phyloP scores from a whole-genome alignment of 1,140 invertebrate species.

The Branchinecta lindahli region DNA sequence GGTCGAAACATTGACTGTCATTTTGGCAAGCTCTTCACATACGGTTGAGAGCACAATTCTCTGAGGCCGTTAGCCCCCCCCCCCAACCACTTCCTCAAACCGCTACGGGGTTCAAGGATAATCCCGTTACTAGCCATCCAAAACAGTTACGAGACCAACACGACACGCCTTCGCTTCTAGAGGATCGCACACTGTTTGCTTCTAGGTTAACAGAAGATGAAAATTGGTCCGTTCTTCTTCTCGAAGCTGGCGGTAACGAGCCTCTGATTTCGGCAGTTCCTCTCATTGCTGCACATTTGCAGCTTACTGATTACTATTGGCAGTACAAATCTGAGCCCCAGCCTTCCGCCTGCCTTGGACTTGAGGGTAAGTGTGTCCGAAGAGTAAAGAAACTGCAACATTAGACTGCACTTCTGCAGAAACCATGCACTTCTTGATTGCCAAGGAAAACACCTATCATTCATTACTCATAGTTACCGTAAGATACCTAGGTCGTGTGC shows the following conservation, averaged over 20 bases:
- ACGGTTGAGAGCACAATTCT: too few species aligned
- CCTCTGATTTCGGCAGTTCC: constrained; percentile 49
- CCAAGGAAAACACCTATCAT: neutral
- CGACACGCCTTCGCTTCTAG: too few species aligned
- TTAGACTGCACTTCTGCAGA: too few species aligned
- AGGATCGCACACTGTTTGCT: too few species aligned
- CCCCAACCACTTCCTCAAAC: too few species aligned
- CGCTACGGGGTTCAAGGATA: too few species aligned
- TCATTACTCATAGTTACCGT: neutral
- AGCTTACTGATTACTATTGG: constrained; percentile 57
- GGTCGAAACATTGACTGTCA: too few species aligned
- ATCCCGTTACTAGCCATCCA: too few species aligned
- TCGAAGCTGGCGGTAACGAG: constrained; percentile 63
- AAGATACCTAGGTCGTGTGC: neutral
- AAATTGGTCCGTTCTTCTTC: constrained; percentile 55
- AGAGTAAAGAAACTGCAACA: too few species aligned
- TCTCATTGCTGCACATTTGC: constrained; percentile 46
- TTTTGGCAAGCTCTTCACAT: too few species aligned
- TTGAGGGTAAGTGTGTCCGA: constrained; percentile 27
- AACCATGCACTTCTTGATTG: neutral
- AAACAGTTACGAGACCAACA: too few species aligned
- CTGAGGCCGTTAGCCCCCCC: too few species aligned
- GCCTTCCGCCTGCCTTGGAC: constrained; percentile 23
- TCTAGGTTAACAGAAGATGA: constrained; percentile 48
- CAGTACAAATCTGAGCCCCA: constrained; percentile 40